Evolutionary conservation across 2,797 vertebrate genomes (phyloP).

Genomic region (Acanthurus tractus): DNA sequence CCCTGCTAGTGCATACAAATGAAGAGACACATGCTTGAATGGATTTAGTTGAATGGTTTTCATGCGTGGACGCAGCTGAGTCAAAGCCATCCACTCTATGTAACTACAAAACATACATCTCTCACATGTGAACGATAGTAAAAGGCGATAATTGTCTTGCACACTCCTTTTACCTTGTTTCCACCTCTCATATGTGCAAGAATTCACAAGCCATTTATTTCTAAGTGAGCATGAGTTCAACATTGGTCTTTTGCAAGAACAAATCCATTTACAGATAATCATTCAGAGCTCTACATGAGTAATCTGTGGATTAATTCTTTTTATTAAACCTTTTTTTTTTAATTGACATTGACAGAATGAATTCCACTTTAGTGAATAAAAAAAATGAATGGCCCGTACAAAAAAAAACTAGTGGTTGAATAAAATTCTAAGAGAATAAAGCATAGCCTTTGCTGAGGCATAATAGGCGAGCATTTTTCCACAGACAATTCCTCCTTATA

Average conservation of each 20-base stretch:
- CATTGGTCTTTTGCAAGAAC: conserved; percentile 27
- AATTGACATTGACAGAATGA: conserved; percentile 56
- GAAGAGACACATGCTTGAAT: conserved; percentile 26
- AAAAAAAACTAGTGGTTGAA: conserved; percentile 47
- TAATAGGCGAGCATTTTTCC: conserved; percentile 47
- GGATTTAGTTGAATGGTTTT: conserved; percentile 44
- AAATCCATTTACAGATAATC: conserved; percentile 62
- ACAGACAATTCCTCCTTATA: conserved; percentile 42
- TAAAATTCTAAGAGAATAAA: conserved; percentile 48
- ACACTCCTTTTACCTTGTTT: conserved; percentile 14
- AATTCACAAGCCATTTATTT: conserved; percentile 50
- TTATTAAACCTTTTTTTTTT: conserved; percentile 59
- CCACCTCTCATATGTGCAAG: background rate
- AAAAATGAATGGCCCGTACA: conserved; percentile 40
- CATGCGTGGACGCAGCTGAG: conserved; percentile 27
- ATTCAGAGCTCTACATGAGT: conserved; percentile 50
- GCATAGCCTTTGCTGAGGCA: conserved; percentile 39
- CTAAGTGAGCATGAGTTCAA: conserved; percentile 35
- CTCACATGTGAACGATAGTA: conserved; percentile 17
- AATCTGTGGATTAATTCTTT: conserved; percentile 68
- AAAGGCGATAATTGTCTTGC: conserved; percentile 8
- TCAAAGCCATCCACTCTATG: conserved; percentile 22
- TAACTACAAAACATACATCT: background rate
- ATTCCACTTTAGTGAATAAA: conserved; percentile 43
- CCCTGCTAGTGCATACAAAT: conserved; percentile 30